Conservation (phyloP, 2,113 vertebrate genomes). For the Barbus barbus region DNA sequence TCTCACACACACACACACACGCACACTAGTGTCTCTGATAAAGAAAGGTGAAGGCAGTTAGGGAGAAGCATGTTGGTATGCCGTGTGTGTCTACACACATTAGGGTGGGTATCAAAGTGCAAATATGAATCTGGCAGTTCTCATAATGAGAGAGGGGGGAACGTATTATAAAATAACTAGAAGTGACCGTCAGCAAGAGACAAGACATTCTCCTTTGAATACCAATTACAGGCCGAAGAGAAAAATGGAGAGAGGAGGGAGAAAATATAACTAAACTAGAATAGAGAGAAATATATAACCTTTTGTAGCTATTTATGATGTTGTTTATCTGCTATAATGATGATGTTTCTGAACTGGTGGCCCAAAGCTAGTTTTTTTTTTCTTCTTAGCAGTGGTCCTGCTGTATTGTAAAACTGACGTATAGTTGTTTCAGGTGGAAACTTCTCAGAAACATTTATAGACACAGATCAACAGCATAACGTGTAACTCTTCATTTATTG, state of each 20-base stretch:
- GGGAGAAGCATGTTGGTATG: constrained; percentile 78
- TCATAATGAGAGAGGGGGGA: constrained; percentile 89
- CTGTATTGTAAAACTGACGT: neutral
- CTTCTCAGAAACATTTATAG: neutral
- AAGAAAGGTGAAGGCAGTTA: constrained; percentile 35
- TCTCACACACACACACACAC: neutral
- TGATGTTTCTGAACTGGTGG: neutral
- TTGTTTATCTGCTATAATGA: neutral
- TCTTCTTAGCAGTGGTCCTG: neutral
- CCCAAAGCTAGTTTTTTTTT: neutral
- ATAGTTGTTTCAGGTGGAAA: neutral
- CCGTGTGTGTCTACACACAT: constrained; percentile 84
- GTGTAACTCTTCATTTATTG: neutral
- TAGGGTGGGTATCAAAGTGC: constrained; percentile 90
- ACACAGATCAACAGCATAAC: neutral
- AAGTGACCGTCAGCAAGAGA: constrained; percentile 87
- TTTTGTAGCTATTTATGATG: neutral
- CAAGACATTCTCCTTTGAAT: constrained; percentile 86
- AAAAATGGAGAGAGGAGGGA: neutral
- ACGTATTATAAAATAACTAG: constrained; percentile 88
- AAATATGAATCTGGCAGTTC: constrained; percentile 95
- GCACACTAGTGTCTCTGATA: constrained; percentile 52
- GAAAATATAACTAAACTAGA: neutral
- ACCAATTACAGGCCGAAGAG: constrained; percentile 80
- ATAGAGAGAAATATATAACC: neutral